phyloP scores from a whole-genome alignment of 37 sponge, comb jelly and placozoan species.

The Diacarnus erythraeanus region DNA sequence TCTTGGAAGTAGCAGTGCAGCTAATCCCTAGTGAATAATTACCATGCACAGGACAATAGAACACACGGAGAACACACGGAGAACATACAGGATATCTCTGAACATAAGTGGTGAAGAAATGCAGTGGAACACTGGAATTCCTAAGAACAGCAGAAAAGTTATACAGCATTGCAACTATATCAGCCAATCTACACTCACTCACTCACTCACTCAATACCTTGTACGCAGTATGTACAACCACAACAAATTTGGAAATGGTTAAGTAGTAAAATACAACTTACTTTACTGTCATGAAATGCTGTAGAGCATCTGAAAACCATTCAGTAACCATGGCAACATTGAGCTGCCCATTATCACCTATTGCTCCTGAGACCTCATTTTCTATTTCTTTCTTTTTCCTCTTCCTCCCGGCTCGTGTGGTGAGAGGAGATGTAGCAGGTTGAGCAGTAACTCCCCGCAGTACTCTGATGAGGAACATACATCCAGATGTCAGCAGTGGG shows the following conservation, averaged over 20 bases:
- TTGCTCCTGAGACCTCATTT: background rate
- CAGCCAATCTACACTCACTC: background rate
- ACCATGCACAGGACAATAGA: background rate
- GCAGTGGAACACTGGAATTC: constrained; percentile 34
- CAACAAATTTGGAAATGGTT: background rate
- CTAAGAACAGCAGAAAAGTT: too few relatives aligned
- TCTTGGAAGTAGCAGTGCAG: constrained; percentile 18
- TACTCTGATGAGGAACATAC: constrained; percentile 39
- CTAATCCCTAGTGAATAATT: constrained; percentile 14
- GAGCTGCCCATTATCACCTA: constrained; percentile 3
- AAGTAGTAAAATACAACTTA: constrained; percentile 2
- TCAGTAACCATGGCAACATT: constrained; percentile 51
- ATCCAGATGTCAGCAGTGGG: constrained; percentile 27
- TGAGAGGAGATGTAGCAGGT: constrained; percentile 40
- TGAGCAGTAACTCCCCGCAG: constrained; percentile 26
- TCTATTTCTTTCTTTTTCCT: constrained; percentile 2
- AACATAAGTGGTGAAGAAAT: constrained; percentile 36
- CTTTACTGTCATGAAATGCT: constrained; percentile 39
- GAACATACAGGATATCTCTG: constrained; percentile 52
- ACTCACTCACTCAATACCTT: too few relatives aligned
- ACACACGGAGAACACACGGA: too few relatives aligned
- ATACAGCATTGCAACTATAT: too few relatives aligned
- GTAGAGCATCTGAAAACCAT: constrained; percentile 41
- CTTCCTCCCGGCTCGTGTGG: constrained; percentile 55
- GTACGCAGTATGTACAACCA: too few relatives aligned